phyloP scores from a whole-genome alignment of 53 echinoderm and acorn worm species.

The Echinometra lucunter region DNA sequence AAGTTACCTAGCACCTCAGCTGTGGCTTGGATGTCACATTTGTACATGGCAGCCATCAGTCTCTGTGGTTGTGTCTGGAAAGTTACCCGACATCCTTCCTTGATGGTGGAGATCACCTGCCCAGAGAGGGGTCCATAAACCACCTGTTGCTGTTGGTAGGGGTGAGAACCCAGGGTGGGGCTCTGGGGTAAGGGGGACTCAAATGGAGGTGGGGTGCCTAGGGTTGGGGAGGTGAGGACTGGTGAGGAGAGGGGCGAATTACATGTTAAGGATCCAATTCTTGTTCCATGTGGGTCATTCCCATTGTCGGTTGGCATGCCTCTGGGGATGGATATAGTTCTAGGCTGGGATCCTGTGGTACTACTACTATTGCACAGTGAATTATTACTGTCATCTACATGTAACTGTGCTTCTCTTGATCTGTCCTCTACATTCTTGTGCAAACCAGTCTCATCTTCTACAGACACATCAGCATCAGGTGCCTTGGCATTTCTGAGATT shows the following conservation, averaged over 20 bases:
- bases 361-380: slow-evolving; percentile 22
- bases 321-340: slow-evolving; percentile 36
- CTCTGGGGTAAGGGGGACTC: slow-evolving; percentile 62
- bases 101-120: slow-evolving; percentile 96
- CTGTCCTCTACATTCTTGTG: background rate
- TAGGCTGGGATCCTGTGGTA: background rate
- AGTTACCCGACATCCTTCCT: slow-evolving; percentile 89
- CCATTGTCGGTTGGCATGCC: background rate
- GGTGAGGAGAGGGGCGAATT: slow-evolving; percentile 5
- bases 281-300: background rate
- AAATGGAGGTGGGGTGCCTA: slow-evolving; percentile 38
- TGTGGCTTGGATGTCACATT: slow-evolving; percentile 96
- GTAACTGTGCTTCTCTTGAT: background rate
- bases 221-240: background rate
- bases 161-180: slow-evolving; percentile 38
- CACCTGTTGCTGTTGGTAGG: slow-evolving; percentile 40
- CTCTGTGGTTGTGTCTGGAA: slow-evolving; percentile 92
- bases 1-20: slow-evolving; percentile 90
- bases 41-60: slow-evolving; percentile 98
- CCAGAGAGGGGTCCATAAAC: slow-evolving; percentile 95
- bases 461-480: background rate
- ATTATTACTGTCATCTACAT: background rate
- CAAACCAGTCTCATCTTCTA: background rate
- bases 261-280: background rate
- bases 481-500: background rate